Evolutionary conservation across 2,113 vertebrate species (phyloP).

Genomic region (Pygoscelis antarcticus): DNA sequence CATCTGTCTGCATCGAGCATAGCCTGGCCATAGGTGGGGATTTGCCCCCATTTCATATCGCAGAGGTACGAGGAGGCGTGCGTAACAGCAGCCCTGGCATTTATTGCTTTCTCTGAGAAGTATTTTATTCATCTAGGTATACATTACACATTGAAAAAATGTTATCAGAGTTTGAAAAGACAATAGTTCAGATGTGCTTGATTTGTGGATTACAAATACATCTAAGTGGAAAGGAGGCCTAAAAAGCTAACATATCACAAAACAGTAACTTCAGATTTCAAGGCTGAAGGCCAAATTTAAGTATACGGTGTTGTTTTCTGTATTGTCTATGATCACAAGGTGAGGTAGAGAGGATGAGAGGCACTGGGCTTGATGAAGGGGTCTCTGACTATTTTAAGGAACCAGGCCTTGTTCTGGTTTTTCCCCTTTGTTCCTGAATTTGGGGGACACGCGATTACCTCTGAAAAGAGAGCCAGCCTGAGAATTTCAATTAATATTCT

Average conservation of each 20-base stretch:
- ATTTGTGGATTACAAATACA: neutral
- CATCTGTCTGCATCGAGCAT: neutral
- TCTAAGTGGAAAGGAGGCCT: neutral
- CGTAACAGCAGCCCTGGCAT: neutral
- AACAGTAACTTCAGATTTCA: neutral
- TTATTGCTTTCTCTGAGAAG: neutral
- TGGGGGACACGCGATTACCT: neutral
- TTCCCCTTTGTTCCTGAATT: neutral
- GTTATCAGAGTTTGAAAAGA: neutral
- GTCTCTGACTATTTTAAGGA: neutral
- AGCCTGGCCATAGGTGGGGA: neutral
- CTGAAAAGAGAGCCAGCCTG: neutral
- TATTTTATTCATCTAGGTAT: neutral
- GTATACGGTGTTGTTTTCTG: neutral
- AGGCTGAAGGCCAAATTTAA: neutral
- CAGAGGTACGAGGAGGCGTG: fast-evolving
- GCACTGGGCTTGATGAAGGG: neutral
- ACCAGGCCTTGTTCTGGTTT: neutral
- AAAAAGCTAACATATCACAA: neutral
- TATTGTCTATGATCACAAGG: neutral
- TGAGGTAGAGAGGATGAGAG: neutral
- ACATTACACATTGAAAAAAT: neutral
- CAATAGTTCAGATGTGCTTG: neutral
- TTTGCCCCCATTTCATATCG: neutral
- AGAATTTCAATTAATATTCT: neutral